Percentiles rank a stretch among this genome's conserved stretches.
Evolutionary conservation across 2,888 invertebrate genomes (phyloP).

Genomic region (Caenorhabditis angaria): DNA sequence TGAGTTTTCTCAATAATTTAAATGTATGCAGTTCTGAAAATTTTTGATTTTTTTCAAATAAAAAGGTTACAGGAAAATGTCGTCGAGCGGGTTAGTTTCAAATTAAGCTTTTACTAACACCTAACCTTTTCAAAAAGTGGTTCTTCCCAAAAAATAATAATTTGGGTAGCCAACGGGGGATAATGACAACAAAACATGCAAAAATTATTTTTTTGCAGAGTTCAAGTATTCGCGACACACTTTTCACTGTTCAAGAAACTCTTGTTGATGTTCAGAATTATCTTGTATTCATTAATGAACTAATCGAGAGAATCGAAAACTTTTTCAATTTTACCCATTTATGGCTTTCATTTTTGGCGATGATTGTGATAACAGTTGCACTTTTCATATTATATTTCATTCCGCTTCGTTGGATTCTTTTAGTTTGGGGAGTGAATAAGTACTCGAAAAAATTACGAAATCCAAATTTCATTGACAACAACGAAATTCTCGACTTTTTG

Average conservation of each 20-base stretch:
- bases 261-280: constrained; percentile 95
- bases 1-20: no score
- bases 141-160: no score
- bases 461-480: constrained; percentile 94
- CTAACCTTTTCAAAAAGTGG: neutral
- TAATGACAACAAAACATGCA: no score
- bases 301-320: constrained; percentile 94
- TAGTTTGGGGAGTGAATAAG: constrained; percentile 94
- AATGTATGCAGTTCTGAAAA: no score
- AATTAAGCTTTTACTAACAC: neutral
- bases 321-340: constrained; percentile 95
- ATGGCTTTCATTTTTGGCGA: constrained; percentile 91
- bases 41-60: no score
- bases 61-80: neutral
- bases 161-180: no score
- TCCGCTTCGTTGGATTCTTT: constrained; percentile 86
- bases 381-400: constrained; percentile 86
- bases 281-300: constrained; percentile 90
- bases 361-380: constrained; percentile 81
- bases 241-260: constrained; percentile 89
- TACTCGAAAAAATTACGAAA: constrained; percentile 90
- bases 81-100: neutral
- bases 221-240: constrained; percentile 74
- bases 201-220: constrained; percentile 14
- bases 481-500: constrained; percentile 91